A percentile compares a stretch with the other conserved stretches of the same genome.
These are phyloP conservation scores for Zelleria hepariella DNA, from an alignment of 2,888 invertebrate genomes.

Conservation along the genomic window DNA sequence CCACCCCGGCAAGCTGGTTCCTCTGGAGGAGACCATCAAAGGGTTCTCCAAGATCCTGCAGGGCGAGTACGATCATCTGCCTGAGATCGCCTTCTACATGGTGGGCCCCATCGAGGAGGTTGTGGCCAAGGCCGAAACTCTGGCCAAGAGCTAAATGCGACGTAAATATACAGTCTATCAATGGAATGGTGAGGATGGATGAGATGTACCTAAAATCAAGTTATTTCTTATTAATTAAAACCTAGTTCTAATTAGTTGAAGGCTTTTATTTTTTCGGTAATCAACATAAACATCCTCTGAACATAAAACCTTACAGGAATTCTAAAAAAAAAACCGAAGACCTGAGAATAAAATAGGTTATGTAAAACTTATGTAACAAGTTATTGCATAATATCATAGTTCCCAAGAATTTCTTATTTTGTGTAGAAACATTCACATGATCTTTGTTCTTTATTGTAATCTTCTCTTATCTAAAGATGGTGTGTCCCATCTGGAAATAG, in stretches of 20 bases:
- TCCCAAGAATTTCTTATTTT: no score
- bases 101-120: conserved; percentile 95
- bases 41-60: conserved; percentile 88
- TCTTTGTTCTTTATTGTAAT: no score
- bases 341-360: no score
- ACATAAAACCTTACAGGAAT: no score
- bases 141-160: conserved; percentile 60
- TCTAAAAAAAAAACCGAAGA: no score
- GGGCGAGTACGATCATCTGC: conserved; percentile 91
- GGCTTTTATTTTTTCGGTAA: not conserved
- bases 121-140: conserved; percentile 83
- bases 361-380: no score
- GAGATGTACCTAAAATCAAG: not conserved
- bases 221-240: not conserved
- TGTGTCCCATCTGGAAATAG: no score
- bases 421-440: no score
- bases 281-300: no score
- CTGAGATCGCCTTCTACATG: conserved; percentile 97
- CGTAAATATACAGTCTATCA: not conserved
- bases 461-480: no score
- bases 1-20: conserved; percentile 90
- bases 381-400: no score
- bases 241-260: not conserved
- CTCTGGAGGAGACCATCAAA: conserved; percentile 87
- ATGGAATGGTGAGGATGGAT: not conserved